These are phyloP conservation scores for Crocidura indochinensis DNA, from an alignment of 2,797 vertebrate species.

Conservation along the genomic window DNA sequence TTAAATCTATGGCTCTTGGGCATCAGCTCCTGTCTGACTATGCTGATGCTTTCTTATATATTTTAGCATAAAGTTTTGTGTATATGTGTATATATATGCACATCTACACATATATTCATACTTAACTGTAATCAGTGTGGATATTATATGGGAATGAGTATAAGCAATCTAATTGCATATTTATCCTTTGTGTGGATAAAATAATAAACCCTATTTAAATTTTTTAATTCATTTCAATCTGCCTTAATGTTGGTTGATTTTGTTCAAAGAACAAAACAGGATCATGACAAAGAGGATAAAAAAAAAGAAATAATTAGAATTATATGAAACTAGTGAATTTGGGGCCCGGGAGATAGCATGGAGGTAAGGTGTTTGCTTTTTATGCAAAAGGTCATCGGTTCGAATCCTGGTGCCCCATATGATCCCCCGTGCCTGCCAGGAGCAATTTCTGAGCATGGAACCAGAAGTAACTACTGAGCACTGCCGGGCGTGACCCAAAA, in stretches of 20 bases:
- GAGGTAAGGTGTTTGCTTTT: too few species aligned
- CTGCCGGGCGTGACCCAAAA: too few species aligned
- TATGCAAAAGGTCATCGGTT: too few species aligned
- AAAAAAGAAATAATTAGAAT: not conserved
- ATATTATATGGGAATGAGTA: not conserved
- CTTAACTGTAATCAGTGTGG: not conserved
- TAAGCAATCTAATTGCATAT: not conserved
- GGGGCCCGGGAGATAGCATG: too few species aligned
- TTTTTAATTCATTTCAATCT: not conserved
- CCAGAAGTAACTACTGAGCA: too few species aligned
- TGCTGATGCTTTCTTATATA: not conserved
- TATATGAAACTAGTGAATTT: not conserved
- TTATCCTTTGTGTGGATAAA: constrained; percentile 17
- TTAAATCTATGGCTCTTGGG: not conserved
- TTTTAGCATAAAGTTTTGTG: constrained; percentile 16
- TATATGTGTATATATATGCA: not conserved
- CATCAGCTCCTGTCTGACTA: constrained; percentile 4
- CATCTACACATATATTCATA: not conserved
- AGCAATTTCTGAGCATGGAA: too few species aligned
- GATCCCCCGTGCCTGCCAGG: too few species aligned
- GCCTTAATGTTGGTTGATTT: constrained; percentile 11
- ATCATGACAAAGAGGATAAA: rapidly evolving
- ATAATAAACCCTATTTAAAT: constrained; percentile 8
- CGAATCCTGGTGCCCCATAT: too few species aligned
- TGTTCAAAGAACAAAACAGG: not conserved